Evolutionary conservation across 2,888 invertebrate species (phyloP).

Genomic region (Eurytoma adleriae): DNA sequence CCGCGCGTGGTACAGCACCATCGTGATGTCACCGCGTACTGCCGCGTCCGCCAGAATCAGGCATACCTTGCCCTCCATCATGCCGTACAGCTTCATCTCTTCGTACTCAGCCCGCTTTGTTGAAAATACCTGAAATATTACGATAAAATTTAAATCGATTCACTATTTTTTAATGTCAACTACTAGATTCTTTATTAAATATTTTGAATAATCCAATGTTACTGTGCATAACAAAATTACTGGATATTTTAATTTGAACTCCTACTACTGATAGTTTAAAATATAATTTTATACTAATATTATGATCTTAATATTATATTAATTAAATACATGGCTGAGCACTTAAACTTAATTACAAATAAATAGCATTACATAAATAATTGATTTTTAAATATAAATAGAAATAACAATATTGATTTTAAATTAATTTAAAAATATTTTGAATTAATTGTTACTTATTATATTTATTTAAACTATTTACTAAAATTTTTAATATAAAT

Average conservation of each 20-base stretch:
- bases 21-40: constrained; percentile 90
- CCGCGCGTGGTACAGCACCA: constrained; percentile 90
- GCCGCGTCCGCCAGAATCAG: constrained; percentile 77
- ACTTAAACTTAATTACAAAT: no score
- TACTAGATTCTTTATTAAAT: no score
- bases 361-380: no score
- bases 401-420: no score
- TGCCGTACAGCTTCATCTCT: constrained; percentile 85
- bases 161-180: background rate
- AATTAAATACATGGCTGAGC: background rate
- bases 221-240: no score
- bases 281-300: background rate
- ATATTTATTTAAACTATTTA: no score
- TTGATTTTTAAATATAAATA: no score
- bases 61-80: constrained; percentile 84
- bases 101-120: constrained; percentile 92
- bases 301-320: constrained; percentile 1
- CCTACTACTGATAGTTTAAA: background rate
- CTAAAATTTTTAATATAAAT: no score
- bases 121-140: constrained; percentile 78
- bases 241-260: no score
- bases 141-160: background rate
- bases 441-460: no score
- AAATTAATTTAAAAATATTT: no score
- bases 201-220: no score